A percentile compares a stretch with the other conserved stretches of the same genome.
Evolutionary conservation across 37 sponge, comb jelly and placozoan species (phyloP).

Genomic region (Diacarnus erythraeanus): DNA sequence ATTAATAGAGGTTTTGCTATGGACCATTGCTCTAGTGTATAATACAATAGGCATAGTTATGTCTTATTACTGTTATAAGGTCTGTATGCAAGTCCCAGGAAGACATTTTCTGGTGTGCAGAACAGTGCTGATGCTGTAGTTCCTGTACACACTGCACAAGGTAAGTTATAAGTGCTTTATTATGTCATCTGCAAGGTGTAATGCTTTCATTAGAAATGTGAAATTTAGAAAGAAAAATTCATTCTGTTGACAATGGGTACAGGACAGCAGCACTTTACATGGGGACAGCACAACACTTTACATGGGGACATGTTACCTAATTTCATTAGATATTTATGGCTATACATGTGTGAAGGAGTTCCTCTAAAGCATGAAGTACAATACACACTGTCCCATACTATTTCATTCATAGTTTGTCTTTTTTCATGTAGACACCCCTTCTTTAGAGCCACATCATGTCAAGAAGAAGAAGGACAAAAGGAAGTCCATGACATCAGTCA

Average conservation of each 20-base stretch:
- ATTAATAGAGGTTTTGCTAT: too few species aligned
- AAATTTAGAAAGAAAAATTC: background rate
- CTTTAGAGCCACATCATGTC: background rate
- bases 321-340: too few species aligned
- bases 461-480: slow-evolving; percentile 2
- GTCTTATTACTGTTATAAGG: background rate
- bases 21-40: too few species aligned
- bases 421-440: background rate
- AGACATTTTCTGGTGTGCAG: background rate
- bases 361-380: background rate
- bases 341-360: background rate
- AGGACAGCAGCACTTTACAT: too few species aligned
- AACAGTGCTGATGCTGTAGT: slow-evolving; percentile 1
- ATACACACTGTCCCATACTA: background rate
- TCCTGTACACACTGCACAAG: slow-evolving; percentile 7
- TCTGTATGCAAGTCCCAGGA: background rate
- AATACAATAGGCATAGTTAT: too few species aligned
- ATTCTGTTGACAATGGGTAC: background rate
- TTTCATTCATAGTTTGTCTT: background rate
- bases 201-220: background rate
- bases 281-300: too few species aligned
- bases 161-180: too few species aligned
- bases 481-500: too few species aligned
- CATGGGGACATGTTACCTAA: too few species aligned
- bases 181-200: too few species aligned